Evolutionary conservation across 2,113 vertebrate species (phyloP).

Genomic region (Pelobates fuscus): DNA sequence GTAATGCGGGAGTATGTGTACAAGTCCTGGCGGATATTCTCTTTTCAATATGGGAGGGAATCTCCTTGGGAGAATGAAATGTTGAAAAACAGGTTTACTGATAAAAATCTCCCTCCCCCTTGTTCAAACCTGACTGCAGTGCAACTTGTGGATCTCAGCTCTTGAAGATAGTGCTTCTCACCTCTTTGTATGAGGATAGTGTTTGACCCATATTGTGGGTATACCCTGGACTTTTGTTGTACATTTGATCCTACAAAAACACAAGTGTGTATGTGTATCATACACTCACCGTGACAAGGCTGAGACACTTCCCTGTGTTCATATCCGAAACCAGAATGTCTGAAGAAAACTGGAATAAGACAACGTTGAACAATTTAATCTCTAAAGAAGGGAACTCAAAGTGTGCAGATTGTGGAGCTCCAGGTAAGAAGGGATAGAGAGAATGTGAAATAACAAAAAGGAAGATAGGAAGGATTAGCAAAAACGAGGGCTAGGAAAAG

Average conservation of each 20-base stretch:
- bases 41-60: background rate
- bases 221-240: background rate
- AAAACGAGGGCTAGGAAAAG: no score
- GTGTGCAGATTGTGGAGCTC: constrained; percentile 35
- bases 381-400: constrained; percentile 28
- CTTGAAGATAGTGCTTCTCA: background rate
- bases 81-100: constrained; percentile 46
- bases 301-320: background rate
- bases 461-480: background rate
- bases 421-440: constrained; percentile 26
- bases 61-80: constrained; percentile 19
- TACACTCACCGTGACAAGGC: background rate
- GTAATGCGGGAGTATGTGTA: background rate
- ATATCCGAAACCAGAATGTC: constrained; percentile 9
- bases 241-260: background rate
- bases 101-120: constrained; percentile 29
- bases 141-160: background rate
- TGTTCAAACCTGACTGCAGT: background rate
- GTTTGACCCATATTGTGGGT: background rate
- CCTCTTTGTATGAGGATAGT: background rate
- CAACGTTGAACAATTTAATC: constrained; percentile 11
- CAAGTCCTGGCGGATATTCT: constrained; percentile 31
- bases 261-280: background rate
- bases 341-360: constrained; percentile 37
- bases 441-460: background rate